Evolutionary conservation across 1,140 invertebrate species (phyloP).

Genomic region (Cylas formicarius): DNA sequence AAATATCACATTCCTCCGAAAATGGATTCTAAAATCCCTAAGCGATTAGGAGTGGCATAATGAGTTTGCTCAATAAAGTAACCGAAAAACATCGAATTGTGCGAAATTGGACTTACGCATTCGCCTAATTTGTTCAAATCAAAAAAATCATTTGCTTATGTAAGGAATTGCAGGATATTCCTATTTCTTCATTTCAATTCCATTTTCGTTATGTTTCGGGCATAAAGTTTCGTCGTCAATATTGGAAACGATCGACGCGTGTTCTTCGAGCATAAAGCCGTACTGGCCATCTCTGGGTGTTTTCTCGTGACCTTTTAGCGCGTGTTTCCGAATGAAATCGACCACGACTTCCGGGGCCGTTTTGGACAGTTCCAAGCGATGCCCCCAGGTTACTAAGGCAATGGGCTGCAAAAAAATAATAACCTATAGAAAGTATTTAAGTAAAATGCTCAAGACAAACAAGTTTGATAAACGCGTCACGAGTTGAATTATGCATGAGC

Average conservation of each 20-base stretch:
- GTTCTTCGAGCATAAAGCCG: conserved; percentile 32
- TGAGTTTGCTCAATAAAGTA: too few relatives aligned
- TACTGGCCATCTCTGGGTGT: conserved; percentile 58
- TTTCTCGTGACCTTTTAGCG: conserved; percentile 58
- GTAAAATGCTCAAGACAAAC: too few relatives aligned
- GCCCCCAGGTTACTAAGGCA: conserved; percentile 71
- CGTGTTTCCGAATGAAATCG: conserved; percentile 60
- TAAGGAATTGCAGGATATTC: background rate
- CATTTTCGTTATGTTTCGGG: conserved; percentile 21
- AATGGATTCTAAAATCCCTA: too few relatives aligned
- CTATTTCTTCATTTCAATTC: conserved; percentile 14
- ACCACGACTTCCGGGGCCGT: conserved; percentile 51
- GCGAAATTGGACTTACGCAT: background rate
- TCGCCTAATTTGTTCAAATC: background rate
- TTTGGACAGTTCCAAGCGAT: conserved; percentile 62
- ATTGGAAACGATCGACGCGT: conserved; percentile 49
- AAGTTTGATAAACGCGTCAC: too few relatives aligned
- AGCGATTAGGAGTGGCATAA: too few relatives aligned
- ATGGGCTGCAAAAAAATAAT: conserved; percentile 55
- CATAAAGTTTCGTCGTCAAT: conserved; percentile 48
- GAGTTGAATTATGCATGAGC: too few relatives aligned
- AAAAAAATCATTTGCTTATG: conserved; percentile 8
- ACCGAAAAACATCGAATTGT: background rate
- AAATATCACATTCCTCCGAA: too few relatives aligned
- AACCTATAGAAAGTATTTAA: too few relatives aligned